Base-by-base conservation (phyloP, 1,140 invertebrate genomes). In the Drosophila bifasciata region DNA sequence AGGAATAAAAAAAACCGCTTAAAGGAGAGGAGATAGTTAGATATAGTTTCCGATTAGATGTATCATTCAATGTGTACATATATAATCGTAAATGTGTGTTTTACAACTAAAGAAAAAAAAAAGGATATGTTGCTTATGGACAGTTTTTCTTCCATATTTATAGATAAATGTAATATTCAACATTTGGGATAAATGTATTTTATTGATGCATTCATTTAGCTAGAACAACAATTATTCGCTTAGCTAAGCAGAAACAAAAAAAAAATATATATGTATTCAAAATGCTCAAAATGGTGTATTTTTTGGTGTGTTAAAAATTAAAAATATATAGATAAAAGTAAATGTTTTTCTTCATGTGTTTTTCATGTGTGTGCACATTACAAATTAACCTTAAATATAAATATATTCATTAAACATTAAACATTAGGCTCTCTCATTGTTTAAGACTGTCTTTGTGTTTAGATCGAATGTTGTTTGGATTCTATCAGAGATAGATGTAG, bases 181-280 rank as follows among this genome's bases (percentile, higher is more conserved):
- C 32, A 36, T 11, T 71, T 68, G 63, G 52, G 25, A 85, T 85
- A 81, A 85, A 85, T 85, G 81, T 85, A 71, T 85, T 85, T 68
- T 85, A 85, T 85, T 85, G 81, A 85, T 85, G 81, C 81, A 85
- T 85, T 81, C 63, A 36, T 36, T 77, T 85, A 85, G 81, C 83
- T 85, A 85, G 81, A 56, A 43, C 56, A 53, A 46, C 46, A 79
- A 81, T 72, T 67, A 80, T 80, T 80, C 78, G 77, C 32, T 36
- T 68, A 68, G 64, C 64, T 67, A 68, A 68, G 64, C 62, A 50
- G 28, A 36, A 28, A 39, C 6, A 41, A 45, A 28, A 17, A 44
- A 4, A 60, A 41, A 74, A 39, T 9, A n/a, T n/a, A n/a, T n/a
- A n/a, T n/a, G n/a, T n/a, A 40, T 39, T 43, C 28, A 9, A 11